phyloP scores from a whole-genome alignment of 2,888 invertebrate genomes.

The Fragum fragum region DNA sequence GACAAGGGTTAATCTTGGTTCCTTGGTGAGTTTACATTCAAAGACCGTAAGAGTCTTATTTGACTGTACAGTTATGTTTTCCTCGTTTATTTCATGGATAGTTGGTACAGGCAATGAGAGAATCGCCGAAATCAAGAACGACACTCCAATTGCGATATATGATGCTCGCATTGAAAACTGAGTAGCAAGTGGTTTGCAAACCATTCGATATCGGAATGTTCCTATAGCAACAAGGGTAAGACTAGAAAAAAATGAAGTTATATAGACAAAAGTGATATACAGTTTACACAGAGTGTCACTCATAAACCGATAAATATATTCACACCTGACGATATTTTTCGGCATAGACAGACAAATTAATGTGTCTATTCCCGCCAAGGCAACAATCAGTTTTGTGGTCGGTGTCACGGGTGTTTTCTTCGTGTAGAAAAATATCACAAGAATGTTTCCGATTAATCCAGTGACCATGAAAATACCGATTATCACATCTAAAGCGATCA shows the following conservation, averaged over 20 bases:
- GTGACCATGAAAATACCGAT: not conserved
- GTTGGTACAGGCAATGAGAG: not conserved
- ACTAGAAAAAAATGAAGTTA: not conserved
- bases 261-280: not conserved
- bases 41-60: not conserved
- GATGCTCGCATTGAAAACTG: not conserved
- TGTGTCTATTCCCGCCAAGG: not conserved
- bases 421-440: not conserved
- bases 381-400: not conserved
- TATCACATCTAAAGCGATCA: not conserved
- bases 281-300: not conserved
- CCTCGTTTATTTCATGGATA: not conserved
- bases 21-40: not conserved
- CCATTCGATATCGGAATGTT: not conserved
- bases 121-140: not conserved
- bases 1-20: no score
- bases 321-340: not conserved
- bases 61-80: not conserved
- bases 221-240: not conserved
- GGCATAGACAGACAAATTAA: not conserved
- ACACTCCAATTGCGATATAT: not conserved
- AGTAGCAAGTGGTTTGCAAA: not conserved
- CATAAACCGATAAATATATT: not conserved
- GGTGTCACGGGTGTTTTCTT: not conserved
- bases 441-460: not conserved